Percentiles rank a stretch among this genome's conserved stretches.
Evolutionary conservation across 2,888 invertebrate genomes (phyloP).

Genomic region (Aleiodes alternator): DNA sequence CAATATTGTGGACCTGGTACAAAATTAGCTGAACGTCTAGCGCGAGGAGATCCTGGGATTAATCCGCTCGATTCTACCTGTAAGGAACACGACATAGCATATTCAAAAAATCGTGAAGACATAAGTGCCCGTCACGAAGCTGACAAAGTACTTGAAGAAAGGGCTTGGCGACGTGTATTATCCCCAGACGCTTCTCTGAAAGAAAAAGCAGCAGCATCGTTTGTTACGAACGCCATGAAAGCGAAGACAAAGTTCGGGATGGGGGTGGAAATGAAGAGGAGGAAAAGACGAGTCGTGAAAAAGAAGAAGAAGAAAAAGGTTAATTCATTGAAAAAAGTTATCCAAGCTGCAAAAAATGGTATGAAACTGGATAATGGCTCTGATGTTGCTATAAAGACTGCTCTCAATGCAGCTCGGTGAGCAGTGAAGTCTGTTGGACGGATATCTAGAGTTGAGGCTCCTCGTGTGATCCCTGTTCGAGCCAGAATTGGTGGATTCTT

Average conservation of each 20-base stretch:
- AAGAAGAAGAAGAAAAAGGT: no score
- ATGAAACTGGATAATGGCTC: slow-evolving; percentile 59
- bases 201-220: no score
- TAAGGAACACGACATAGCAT: slow-evolving; percentile 57
- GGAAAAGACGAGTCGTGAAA: no score
- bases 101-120: slow-evolving; percentile 52
- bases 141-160: slow-evolving; percentile 65
- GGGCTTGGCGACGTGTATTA: slow-evolving; percentile 62
- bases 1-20: no score
- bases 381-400: slow-evolving; percentile 28
- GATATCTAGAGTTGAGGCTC: slow-evolving; percentile 59
- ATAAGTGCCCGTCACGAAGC: slow-evolving; percentile 62
- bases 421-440: slow-evolving; percentile 59
- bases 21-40: no score
- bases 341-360: slow-evolving; percentile 61
- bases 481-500: no score
- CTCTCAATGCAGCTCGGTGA: slow-evolving; percentile 58
- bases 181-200: slow-evolving; percentile 63
- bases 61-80: slow-evolving; percentile 61
- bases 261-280: no score
- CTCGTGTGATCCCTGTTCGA: no score
- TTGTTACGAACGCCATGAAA: no score
- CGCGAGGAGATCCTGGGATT: slow-evolving; percentile 53
- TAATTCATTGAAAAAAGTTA: no score
- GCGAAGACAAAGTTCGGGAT: no score